Base-by-base conservation (phyloP, 2,888 invertebrate species). In the Epirrhoe alternata region DNA sequence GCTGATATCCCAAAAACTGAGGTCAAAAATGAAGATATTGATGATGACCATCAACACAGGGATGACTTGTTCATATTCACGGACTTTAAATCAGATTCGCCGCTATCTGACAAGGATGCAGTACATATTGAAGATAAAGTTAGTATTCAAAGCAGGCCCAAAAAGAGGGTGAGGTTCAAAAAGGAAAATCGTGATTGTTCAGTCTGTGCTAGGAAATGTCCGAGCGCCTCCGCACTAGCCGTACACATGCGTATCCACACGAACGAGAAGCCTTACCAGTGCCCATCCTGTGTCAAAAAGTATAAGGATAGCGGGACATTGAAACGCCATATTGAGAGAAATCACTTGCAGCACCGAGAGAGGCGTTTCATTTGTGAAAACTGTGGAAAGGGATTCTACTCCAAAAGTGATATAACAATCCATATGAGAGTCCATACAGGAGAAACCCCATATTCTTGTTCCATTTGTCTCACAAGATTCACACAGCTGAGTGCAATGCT, bases 361-460 rank as follows among this genome's bases (percentile, higher is more conserved):
- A 80, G 86, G 1, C 82, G 86, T 14, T 88, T 85, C 55, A 84
- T 86, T 10, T 92, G 92, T 75, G 92, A 91, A 67, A 81, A 77
- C 35, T 92, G 92, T 74, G 90, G 90, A 0, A 92, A 91, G 78
- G 81, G 83, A 0, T 92, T 92, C 64, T 87, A 75, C 64, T 81
- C 86, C 6, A 88, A 88, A 72, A 77, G 71, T 68, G 85, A 88
- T 75, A 81, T 91, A 0, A 81, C 80, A 30, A 79, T 84, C 14
- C 92, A 93, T 56, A 84, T 87, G 81, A 76, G 90, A 6, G 85
- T 81, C 5, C 92, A 92, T 57, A 91, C 92, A 1, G 86, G 88
- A 0, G 92, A 92, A 67, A 90, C 88, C 8, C 92, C 92, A 1
- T 91, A 88, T 66, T 64, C 77, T 1, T 93, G 92, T 64, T 66